Evolutionary conservation across 2,113 vertebrate genomes (phyloP).

Genomic region (Cyprinodon variegatus): DNA sequence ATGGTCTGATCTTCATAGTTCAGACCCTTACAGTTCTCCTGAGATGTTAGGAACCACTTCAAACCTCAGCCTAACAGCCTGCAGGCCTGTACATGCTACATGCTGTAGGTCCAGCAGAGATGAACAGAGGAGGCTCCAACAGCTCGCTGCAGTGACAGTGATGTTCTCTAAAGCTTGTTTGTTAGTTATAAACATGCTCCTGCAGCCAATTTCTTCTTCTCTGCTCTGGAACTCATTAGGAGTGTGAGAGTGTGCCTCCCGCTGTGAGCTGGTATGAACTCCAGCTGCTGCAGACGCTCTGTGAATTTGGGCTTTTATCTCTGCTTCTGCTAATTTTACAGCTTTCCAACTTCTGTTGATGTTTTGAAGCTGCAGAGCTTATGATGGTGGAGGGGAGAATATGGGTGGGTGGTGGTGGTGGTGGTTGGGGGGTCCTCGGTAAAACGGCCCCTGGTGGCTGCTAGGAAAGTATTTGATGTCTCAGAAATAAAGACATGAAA

Average conservation of each 20-base stretch:
- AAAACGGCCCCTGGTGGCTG: not conserved
- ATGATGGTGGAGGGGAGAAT: not conserved
- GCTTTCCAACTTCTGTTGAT: constrained; percentile 22
- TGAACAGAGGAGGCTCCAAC: not conserved
- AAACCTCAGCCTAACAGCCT: not conserved
- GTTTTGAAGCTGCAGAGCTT: constrained; percentile 12
- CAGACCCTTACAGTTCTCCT: not conserved
- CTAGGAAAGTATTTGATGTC: constrained; percentile 9
- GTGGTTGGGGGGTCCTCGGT: not conserved
- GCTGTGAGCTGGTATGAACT: constrained; percentile 16
- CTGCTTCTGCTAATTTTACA: constrained; percentile 5
- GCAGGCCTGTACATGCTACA: not conserved
- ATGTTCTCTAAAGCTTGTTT: constrained; percentile 4
- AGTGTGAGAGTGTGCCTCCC: not conserved
- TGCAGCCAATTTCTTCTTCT: constrained; percentile 11
- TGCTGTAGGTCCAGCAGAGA: not conserved
- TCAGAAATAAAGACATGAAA: constrained; percentile 6
- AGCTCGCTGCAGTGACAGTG: not conserved
- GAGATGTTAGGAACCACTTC: not conserved
- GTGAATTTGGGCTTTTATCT: constrained; percentile 16
- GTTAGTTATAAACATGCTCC: not conserved
- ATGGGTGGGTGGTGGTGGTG: not conserved
- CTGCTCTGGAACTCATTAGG: constrained; percentile 12
- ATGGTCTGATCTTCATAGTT: not conserved
- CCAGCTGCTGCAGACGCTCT: not conserved